A percentile compares a stretch with the other conserved stretches of the same genome.
Conservation (phyloP, 2,113 vertebrate species). For the Cyphomyrus discorhynchus region DNA sequence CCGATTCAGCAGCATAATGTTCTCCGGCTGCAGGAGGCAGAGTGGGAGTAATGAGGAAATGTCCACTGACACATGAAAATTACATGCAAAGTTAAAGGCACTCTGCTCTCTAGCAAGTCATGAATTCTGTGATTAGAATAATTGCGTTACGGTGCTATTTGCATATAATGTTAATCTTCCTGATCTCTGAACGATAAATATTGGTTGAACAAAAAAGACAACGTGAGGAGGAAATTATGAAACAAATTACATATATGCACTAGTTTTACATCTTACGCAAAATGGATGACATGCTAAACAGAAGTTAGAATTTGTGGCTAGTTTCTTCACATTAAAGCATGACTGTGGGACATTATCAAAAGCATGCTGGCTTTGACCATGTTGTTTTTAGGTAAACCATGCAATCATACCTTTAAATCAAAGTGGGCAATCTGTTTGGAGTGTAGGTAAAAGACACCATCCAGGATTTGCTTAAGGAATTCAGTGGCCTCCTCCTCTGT, state of each 20-base stretch:
- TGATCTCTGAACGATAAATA: constrained; percentile 9
- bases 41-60: constrained; percentile 25
- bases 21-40: constrained; percentile 74
- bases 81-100: constrained; percentile 50
- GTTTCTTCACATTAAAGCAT: background rate
- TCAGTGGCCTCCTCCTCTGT: constrained; percentile 95
- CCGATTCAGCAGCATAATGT: constrained; percentile 94
- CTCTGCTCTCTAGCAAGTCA: constrained; percentile 44
- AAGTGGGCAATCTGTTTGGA: constrained; percentile 92
- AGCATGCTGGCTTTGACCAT: background rate
- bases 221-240: background rate
- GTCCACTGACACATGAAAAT: constrained; percentile 51
- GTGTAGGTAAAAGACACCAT: constrained; percentile 92
- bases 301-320: background rate
- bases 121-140: constrained; percentile 34
- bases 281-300: background rate
- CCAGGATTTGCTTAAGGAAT: constrained; percentile 97
- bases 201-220: background rate
- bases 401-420: constrained; percentile 82
- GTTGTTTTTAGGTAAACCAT: background rate
- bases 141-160: constrained; percentile 18
- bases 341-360: constrained; percentile 2
- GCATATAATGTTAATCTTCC: constrained; percentile 12
- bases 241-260: background rate
- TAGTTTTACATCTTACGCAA: background rate